Evolutionary conservation across 2,797 vertebrate genomes (phyloP), one percentile per base, ranked within the genome.

Genomic region (Periparus ater): DNA sequence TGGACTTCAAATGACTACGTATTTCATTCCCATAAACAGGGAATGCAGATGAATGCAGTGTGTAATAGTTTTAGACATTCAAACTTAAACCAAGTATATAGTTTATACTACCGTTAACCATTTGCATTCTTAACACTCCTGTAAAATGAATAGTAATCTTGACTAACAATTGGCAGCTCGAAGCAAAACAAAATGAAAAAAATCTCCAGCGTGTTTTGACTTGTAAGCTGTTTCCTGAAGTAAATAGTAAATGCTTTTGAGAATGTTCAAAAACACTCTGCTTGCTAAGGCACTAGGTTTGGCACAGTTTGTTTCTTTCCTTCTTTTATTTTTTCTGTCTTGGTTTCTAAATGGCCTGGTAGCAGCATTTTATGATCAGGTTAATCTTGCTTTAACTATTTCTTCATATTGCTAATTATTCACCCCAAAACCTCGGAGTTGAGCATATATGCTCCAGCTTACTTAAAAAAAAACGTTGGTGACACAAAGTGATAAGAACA

Each of bases 21-120:
- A 98, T 98, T 98, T 98, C 97, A 98, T 97, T 98, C 97, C 97
- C 97, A 98, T 98, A 98, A 98, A 98, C 98, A 98, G 96, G 95
- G 97, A 97, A 97, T 89, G 96, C 94, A 97, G 98, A 98, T 97
- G 97, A 98, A 97, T 98, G 96, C 97, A 83, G 92, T 97, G 92
- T 97, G 96, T 98, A 97, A 98, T 98, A 95, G 96, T 96, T 97
- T 97, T 97, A 96, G 98, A 98, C 97, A 62, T 94, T 97, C 97
- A 95, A 94, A 97, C 97, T 97, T 95, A 97, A 97, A 97, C 93
- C 81, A 94, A 96, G 94, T 95, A 85, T 96, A 97, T 95, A 95
- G 92, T 97, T 98, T 97, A 97, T 97, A 97, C 95, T 96, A 94
- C 96, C 91, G 91, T 97, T 98, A 97, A 97, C 97, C 97, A 97